Evolutionary conservation across 2,888 invertebrate genomes (phyloP), one percentile per base, ranked within the genome.

Genomic region (Nipponacmea schrenckii): DNA sequence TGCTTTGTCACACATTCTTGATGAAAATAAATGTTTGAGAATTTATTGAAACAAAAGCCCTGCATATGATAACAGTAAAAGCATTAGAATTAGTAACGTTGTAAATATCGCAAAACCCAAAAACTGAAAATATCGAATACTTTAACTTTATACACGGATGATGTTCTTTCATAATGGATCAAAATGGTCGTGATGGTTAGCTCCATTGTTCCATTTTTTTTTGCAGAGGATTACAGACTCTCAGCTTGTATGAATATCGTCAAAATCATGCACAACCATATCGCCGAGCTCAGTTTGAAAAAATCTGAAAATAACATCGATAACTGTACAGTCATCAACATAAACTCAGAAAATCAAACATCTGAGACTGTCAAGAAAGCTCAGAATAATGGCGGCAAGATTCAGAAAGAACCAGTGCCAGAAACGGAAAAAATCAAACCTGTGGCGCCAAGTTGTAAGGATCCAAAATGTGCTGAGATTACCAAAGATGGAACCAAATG

Each of bases 201-300:
- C 31, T 4, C 31, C 39, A 39, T 39, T 5, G 4, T 39, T 10
- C 10, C 5, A 8, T 10, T 8, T 8, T 70, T 46, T 64, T 31
- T 80, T 78, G 0, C 95, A 74, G 95, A 96, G 76, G 96, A 97
- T 89, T 97, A 94, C 86, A 93, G 96, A 84, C 90, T 95, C 79
- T 96, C 96, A 0, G 94, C 96, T 1, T 96, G 96, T 86, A 92
- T 95, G 80, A 93, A 94, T 78, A 90, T 95, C 65, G 90, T 97
- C 62, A 94, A 95, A 88, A 94, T 94, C 92, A 90, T 96, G 68
- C 91, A 93, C n/a, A 78, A 74, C 64, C 76, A 81, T 65, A 31
- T 31, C 10, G 10, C 8, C 4, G 24, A 56, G 20, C 8, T 56
- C 8, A 24, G 20, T 2, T 14, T 24, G 20, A 56, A 56, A 56